phyloP scores from a whole-genome alignment of 1,140 invertebrate genomes.

The Drosophila gunungcola region DNA sequence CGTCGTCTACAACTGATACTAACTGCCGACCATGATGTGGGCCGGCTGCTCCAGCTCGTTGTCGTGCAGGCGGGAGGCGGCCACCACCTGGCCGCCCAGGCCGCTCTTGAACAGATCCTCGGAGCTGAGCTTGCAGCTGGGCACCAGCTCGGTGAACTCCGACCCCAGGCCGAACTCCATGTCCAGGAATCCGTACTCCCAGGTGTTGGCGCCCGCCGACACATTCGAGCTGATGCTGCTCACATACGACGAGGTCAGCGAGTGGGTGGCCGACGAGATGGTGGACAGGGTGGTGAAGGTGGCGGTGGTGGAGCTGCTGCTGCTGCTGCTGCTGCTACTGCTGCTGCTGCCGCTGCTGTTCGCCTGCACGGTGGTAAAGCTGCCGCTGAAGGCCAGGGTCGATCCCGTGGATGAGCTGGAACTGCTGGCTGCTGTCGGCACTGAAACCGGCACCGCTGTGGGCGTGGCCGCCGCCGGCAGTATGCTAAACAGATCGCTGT shows the following conservation, averaged over 20 bases:
- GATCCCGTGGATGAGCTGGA: constrained; percentile 26
- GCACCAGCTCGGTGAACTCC: constrained; percentile 86
- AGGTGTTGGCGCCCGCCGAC: constrained; percentile 70
- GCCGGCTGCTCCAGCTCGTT: constrained; percentile 83
- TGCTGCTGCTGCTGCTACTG: constrained; percentile 9
- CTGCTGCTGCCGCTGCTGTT: constrained; percentile 16
- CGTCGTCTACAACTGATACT: constrained; percentile 79
- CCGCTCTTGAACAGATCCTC: constrained; percentile 88
- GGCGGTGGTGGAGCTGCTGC: constrained; percentile 64
- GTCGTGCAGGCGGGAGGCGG: constrained; percentile 63
- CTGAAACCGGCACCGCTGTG: constrained; percentile 74
- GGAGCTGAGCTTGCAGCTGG: constrained; percentile 87
- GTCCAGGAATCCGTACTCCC: constrained; percentile 85
- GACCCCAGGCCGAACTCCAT: constrained; percentile 86
- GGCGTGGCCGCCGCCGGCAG: constrained; percentile 74
- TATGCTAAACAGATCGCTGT: constrained; percentile 89
- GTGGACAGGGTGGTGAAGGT: constrained; percentile 81
- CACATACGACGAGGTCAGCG: constrained; percentile 78
- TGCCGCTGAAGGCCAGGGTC: constrained; percentile 73
- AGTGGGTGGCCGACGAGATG: constrained; percentile 78
- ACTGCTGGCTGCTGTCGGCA: constrained; percentile 27
- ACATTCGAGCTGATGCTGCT: constrained; percentile 75
- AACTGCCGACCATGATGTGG: constrained; percentile 84
- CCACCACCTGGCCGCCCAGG: constrained; percentile 61
- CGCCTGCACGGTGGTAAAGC: constrained; percentile 67